Evolutionary conservation across 2,888 invertebrate genomes (phyloP), one percentile per base, ranked within the genome.

Genomic region (Acrobasis repandana): DNA sequence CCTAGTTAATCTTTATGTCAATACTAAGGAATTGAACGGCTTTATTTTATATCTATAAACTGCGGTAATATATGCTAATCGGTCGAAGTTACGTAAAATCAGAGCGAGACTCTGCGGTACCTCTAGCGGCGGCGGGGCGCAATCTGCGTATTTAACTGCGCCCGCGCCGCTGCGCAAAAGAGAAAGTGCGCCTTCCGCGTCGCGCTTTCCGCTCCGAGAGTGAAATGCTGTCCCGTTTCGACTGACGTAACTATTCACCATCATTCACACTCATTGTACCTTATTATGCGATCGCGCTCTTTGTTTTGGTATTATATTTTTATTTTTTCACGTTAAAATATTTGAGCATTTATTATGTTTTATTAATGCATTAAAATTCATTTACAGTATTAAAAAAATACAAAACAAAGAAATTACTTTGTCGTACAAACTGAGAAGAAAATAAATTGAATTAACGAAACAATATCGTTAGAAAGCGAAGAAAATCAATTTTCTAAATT

Each of bases 141-240:
- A 79, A 81, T 82, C 80, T 79, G 76, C 74, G 77, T 83, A 80
- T 80, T 75, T 69, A 69, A 66, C 62, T 61, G 71, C 73, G 68
- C 67, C 61, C 58, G 74, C 60, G 74, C 73, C 79, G 80, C 82
- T 78, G 82, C 77, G 86, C 86, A 88, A 89, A 91, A 92, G 90
- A 90, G 91, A 91, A 91, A 91, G 91, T 90, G 81, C 71, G 83
- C 82, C 86, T 91, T 91, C 91, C 90, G 90, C 90, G 83, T 88
- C 83, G 89, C 85, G 85, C 88, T 90, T 90, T 89, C 89, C 90
- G 90, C 86, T 77, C 76, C 73, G 89, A 90, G 89, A 91, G 90
- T 90, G 90, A 90, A 90, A 90, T 90, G 90, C 81, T 87, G 89
- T 90, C 90, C 91, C 90, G 90, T 90, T 86, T 77, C 80, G 73